A percentile compares a stretch with the other conserved stretches of the same genome.
These are phyloP conservation scores for Lepidotrigona ventralis DNA, from an alignment of 1,140 invertebrate species.

Conservation along the genomic window DNA sequence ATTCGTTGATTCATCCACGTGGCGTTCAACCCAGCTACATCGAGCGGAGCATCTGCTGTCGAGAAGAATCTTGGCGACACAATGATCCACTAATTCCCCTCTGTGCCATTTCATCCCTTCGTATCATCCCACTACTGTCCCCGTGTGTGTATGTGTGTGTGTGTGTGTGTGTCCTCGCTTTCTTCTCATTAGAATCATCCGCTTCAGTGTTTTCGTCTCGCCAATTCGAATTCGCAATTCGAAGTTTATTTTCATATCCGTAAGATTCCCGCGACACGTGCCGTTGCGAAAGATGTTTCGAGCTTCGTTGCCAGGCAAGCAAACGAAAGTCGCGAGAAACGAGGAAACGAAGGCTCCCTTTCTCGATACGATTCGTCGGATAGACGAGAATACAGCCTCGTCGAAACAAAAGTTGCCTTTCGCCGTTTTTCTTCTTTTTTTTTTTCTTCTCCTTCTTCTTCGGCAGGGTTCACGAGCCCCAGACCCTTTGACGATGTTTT, in stretches of 20 bases:
- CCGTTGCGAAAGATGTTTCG: neutral
- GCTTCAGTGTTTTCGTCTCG: neutral
- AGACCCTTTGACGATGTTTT: conserved; percentile 10
- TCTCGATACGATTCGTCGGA: conserved; percentile 32
- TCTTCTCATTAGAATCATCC: neutral
- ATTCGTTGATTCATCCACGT: neutral
- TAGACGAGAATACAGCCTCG: conserved; percentile 45
- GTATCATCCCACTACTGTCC: too few species aligned
- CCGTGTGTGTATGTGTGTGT: too few species aligned
- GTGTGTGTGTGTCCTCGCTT: neutral
- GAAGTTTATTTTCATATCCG: neutral
- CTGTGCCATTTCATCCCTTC: neutral
- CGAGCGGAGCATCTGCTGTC: neutral
- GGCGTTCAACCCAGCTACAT: neutral
- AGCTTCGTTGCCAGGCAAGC: fast-evolving
- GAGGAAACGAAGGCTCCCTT: neutral
- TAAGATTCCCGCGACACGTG: neutral
- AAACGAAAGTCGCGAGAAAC: neutral
- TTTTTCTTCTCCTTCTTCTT: too few species aligned
- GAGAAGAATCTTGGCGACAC: neutral
- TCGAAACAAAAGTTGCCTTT: conserved; percentile 72
- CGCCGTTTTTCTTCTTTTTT: conserved; percentile 21
- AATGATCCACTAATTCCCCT: neutral
- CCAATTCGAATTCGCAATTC: neutral
- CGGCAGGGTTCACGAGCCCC: conserved; percentile 29